Evolutionary conservation across 2,888 invertebrate species (phyloP).

Genomic region (Apoderus coryli): DNA sequence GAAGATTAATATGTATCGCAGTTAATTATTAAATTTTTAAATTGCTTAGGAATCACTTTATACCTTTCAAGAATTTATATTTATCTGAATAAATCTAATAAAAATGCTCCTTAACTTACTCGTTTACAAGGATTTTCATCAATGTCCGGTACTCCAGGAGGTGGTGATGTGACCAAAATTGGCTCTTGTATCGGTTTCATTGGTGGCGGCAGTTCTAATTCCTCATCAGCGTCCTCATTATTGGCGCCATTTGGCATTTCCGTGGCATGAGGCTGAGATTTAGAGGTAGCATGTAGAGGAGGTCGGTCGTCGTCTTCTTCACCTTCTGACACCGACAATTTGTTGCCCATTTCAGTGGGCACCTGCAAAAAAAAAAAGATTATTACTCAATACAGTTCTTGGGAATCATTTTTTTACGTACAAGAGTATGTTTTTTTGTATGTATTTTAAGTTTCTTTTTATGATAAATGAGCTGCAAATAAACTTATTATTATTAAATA

Average conservation of each 20-base stretch:
- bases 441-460: too few species aligned
- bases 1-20: constrained; percentile 5
- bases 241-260: constrained; percentile 38
- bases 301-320: constrained; percentile 32
- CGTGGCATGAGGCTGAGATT: constrained; percentile 22
- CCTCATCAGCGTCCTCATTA: constrained; percentile 43
- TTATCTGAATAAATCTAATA: too few species aligned
- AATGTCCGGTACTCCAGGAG: constrained; percentile 34
- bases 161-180: constrained; percentile 28
- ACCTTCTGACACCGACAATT: constrained; percentile 34
- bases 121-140: constrained; percentile 44
- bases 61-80: too few species aligned
- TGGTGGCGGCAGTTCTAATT: constrained; percentile 80
- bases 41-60: too few species aligned
- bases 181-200: constrained; percentile 87
- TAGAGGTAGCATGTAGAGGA: constrained; percentile 9
- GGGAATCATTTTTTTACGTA: too few species aligned
- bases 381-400: too few species aligned
- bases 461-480: too few species aligned
- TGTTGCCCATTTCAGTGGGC: constrained; percentile 40
- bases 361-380: constrained; percentile 28
- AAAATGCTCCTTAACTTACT: too few species aligned
- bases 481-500: too few species aligned
- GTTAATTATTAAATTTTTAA: too few species aligned
- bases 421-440: too few species aligned